Evolutionary conservation across 2,797 vertebrate species (phyloP), one percentile per base, ranked within the genome.

Genomic region (Emydoidea blandingii): DNA sequence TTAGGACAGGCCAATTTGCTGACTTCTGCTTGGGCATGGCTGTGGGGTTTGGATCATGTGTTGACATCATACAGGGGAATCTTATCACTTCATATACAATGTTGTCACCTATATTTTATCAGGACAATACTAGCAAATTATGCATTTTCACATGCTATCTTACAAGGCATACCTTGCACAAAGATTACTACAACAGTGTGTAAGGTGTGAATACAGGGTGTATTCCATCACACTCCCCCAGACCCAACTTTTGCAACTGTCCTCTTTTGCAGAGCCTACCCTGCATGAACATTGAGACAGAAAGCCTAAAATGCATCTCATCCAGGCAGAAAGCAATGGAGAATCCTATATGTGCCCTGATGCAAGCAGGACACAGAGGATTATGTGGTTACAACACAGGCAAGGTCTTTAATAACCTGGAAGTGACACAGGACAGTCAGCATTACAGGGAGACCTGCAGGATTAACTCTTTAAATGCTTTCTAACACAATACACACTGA

Each of bases 331-430:
- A 76, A 76, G 44, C 25, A 76, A 47, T 25, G 41, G 7, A 47
- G 41, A 37, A 29, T 47, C 41, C 12, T 47, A 15, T 41, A 9
- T 15, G 12, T 29, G 5, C 1, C 1, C 53, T 74, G 27, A 21
- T 31, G 49, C 23, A 34, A 11, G 18, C 34, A 56, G 74, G 44
- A 47, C 65, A 72, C 0, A 68, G 18, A 37, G 18, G n/a, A 68
- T 37, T 37, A 0, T 3, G 12, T 29, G n/a, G 37, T 37, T 83
- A n/a, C 80, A 21, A 0, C 0, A 16, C 0, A 6, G 72, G 44
- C 4, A 62, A 90, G 2, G 6, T 29, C 49, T 49, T 37, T 16
- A 57, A 62, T 44, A 78, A 27, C 0, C 57, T 90, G 89, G 37
- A 74, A 91, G 74, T 1, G 0, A 56, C 0, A 72, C 1, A 34